A percentile compares a stretch with the other conserved stretches of the same genome.
phyloP scores from a whole-genome alignment of 1,140 invertebrate genomes.

The Delia radicum region DNA sequence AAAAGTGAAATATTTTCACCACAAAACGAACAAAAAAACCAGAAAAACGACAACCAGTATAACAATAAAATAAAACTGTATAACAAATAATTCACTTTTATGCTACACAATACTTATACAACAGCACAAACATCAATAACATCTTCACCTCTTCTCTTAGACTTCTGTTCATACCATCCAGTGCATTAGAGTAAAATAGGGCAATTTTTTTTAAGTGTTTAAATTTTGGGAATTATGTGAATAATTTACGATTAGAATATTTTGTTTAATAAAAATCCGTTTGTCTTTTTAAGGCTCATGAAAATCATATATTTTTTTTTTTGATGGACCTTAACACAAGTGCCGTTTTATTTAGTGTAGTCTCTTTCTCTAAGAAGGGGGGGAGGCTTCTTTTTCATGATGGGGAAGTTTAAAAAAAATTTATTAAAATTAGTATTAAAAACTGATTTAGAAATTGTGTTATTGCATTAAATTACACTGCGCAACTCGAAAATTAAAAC shows the following conservation, averaged over 20 bases:
- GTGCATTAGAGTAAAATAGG: no score
- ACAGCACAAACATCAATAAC: not conserved
- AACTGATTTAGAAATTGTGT: no score
- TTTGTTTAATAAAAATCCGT: not conserved
- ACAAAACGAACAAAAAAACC: not conserved
- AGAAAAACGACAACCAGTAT: not conserved
- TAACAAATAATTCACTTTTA: conserved; percentile 5
- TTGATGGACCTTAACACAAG: not conserved
- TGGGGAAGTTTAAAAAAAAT: no score
- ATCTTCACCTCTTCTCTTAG: not conserved
- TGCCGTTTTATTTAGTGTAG: no score
- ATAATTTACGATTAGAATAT: not conserved
- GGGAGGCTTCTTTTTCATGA: no score
- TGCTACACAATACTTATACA: not conserved
- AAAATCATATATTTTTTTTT: not conserved
- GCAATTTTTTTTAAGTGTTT: no score
- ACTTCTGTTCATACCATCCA: not conserved
- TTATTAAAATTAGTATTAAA: no score
- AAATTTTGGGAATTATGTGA: no score
- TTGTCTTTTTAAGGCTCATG: not conserved
- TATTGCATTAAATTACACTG: no score
- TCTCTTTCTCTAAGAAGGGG: no score
- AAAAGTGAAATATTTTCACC: not conserved
- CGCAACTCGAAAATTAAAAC: no score
- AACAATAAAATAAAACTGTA: not conserved